Evolutionary conservation across 1,140 invertebrate species (phyloP), one percentile per base, ranked within the genome.

Genomic region (Drosophila equinoxialis): DNA sequence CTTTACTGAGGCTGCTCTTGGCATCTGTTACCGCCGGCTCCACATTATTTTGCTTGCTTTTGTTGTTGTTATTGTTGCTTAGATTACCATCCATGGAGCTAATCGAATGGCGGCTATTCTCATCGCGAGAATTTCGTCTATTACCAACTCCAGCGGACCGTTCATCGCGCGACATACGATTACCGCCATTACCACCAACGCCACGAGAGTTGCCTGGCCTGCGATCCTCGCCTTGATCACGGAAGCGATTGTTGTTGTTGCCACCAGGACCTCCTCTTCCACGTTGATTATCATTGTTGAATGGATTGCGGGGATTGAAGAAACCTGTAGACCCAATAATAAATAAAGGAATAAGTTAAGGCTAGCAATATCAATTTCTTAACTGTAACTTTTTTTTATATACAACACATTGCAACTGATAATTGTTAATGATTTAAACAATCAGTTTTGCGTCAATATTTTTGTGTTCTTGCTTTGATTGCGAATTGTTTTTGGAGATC

Each of bases 241-340:
- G 78, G 68, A 90, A 91, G 20, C 90, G 81, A 74, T 91, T 86
- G 4, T 81, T 78, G 5, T 83, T 78, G 10, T 90, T 60, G 86
- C 92, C 61, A 75, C 72, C 92, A 13, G 93, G 93, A 5, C 92
- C 89, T 26, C 91, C 83, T 35, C 86, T 81, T 39, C 91, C 79
- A 0, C 91, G 85, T 42, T 93, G 92, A 45, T 90, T 91, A 57
- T 93, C 93, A 35, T 91, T 87, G 59, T 91, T 87, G 54, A 93
- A 85, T 70, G 86, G 82, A 72, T 90, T 79, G 39, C 91, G 72
- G 75, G 93, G 86, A 93, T 93, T 65, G 72, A 93, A 68, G 92
- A 91, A 91, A 58, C 90, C 90, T 91, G 13, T 23, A 23, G 3
- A 51, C 10, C 20, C 45, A 51, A 20, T 6, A 51, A 11, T 11